Conservation (phyloP, 2,113 vertebrate species). For the Alethe diademata region DNA sequence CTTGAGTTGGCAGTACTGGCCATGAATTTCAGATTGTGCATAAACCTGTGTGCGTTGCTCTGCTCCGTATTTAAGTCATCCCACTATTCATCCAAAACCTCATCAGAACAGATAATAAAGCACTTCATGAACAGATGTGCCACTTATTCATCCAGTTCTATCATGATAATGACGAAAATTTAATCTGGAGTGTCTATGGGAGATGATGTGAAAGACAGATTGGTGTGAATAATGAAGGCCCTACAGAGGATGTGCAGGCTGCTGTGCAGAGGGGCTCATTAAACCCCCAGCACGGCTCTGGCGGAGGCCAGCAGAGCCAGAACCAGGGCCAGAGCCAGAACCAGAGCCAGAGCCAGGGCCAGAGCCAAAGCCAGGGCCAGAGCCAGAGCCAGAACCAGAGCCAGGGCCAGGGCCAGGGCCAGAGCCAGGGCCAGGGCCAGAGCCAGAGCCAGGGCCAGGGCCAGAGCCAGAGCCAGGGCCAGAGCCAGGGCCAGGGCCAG, state of each 20-base stretch:
- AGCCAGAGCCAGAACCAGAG: too few species aligned
- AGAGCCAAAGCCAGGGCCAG: too few species aligned
- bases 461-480: too few species aligned
- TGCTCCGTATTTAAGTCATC: conserved; percentile 66
- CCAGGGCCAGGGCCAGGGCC: too few species aligned
- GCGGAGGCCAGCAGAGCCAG: not conserved
- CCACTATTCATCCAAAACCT: conserved; percentile 71
- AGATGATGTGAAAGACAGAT: conserved; percentile 74
- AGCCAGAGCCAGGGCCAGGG: too few species aligned
- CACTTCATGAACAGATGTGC: conserved; percentile 81
- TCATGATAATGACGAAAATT: conserved; percentile 79
- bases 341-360: too few species aligned
- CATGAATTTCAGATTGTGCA: conserved; percentile 55
- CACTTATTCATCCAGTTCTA: conserved; percentile 79
- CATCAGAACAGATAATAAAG: conserved; percentile 78
- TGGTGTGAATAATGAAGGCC: conserved; percentile 75
- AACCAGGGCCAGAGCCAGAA: not conserved
- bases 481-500: too few species aligned
- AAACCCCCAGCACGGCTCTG: conserved; percentile 17
- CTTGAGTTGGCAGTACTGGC: conserved; percentile 25
- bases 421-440: too few species aligned
- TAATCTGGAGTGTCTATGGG: conserved; percentile 76
- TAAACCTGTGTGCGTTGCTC: conserved; percentile 45
- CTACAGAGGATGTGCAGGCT: not conserved
- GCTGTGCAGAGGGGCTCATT: conserved; percentile 57